These are phyloP conservation scores for Pithys albifrons DNA, from an alignment of 2,113 vertebrate species.

Conservation along the genomic window DNA sequence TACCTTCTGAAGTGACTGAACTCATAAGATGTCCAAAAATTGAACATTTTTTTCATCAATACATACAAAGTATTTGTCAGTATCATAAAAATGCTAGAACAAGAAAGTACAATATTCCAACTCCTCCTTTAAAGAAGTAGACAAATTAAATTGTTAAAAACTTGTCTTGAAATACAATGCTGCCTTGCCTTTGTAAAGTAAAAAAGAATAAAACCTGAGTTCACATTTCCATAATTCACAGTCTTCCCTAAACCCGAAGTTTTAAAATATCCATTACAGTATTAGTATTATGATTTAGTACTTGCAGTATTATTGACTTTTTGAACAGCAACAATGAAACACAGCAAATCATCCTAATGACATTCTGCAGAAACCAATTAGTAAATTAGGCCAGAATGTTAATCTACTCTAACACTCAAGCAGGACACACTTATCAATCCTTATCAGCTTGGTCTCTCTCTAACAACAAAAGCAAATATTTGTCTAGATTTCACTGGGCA, in stretches of 20 bases:
- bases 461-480: conserved; percentile 30
- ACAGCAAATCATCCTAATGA: conserved; percentile 17
- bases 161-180: background rate
- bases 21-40: background rate
- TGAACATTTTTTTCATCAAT: background rate
- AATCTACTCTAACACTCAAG: background rate
- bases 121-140: background rate
- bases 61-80: background rate
- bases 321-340: background rate
- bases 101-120: background rate
- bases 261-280: background rate
- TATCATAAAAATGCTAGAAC: background rate
- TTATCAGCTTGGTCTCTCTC: background rate
- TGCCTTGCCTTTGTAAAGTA: background rate
- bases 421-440: conserved; percentile 11
- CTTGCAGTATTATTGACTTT: conserved; percentile 16
- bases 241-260: background rate
- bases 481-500: background rate
- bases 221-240: background rate
- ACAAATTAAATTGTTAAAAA: background rate
- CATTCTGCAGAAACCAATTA: conserved; percentile 29
- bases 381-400: conserved; percentile 21
- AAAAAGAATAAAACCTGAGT: background rate
- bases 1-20: background rate
- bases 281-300: background rate